phyloP scores from a whole-genome alignment of 2,113 vertebrate species.

The Channa maculata region DNA sequence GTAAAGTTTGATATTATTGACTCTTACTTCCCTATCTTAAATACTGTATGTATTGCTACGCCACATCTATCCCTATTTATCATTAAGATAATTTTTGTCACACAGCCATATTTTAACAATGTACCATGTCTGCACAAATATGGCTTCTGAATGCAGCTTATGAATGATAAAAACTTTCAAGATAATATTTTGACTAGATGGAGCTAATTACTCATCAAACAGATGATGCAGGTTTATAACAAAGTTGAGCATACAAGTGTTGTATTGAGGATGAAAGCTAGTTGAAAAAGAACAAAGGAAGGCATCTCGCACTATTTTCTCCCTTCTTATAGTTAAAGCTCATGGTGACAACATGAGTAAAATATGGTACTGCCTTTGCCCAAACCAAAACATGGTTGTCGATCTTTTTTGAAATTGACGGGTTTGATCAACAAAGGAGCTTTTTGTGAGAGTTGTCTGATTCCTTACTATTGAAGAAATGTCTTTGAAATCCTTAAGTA shows the following conservation, averaged over 20 bases:
- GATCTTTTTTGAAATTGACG: constrained; percentile 4
- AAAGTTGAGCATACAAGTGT: no score
- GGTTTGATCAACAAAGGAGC: constrained; percentile 3
- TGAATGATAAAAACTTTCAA: not conserved
- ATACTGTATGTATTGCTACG: not conserved
- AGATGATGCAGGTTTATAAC: not conserved
- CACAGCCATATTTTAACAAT: not conserved
- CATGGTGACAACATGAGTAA: not conserved
- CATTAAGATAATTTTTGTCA: not conserved
- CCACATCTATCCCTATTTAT: not conserved
- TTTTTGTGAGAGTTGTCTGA: not conserved
- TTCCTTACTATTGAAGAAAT: constrained; percentile 31
- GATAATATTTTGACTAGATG: constrained; percentile 2
- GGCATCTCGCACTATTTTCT: not conserved
- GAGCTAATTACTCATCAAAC: not conserved
- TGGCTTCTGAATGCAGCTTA: not conserved
- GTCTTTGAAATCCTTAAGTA: constrained; percentile 20
- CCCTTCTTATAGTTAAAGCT: not conserved
- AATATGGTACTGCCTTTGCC: not conserved
- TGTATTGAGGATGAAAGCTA: no score
- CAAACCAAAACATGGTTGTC: not conserved
- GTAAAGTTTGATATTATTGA: not conserved
- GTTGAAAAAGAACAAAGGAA: not conserved
- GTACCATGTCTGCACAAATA: not conserved
- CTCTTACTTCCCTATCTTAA: not conserved